Percentiles rank a stretch among this genome's conserved stretches.
Conservation (phyloP, 2,113 vertebrate species). For the Eurystomus gularis region DNA sequence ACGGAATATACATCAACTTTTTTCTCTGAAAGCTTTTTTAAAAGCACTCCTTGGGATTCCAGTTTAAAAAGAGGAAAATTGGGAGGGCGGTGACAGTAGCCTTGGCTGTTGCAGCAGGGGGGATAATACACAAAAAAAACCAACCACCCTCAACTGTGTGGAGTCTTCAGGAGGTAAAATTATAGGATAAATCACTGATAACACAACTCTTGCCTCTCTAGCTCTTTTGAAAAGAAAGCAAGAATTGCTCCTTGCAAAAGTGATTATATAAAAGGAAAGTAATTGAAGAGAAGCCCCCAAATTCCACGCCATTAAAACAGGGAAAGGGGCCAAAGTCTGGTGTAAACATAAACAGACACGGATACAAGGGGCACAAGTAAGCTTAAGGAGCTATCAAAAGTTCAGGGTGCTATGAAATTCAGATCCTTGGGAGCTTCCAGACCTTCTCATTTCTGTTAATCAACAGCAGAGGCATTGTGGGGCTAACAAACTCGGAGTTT, state of each 20-base stretch:
- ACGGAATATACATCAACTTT: rapidly evolving
- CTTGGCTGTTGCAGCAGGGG: neutral
- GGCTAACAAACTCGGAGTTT: neutral
- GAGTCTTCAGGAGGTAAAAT: neutral
- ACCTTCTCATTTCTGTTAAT: neutral
- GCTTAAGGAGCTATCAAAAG: neutral
- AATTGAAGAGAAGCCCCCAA: neutral
- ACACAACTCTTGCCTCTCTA: neutral
- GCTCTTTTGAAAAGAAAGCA: neutral
- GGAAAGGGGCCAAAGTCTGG: neutral
- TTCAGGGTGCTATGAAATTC: neutral
- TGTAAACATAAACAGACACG: neutral
- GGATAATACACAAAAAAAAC: rapidly evolving
- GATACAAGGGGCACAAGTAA: neutral
- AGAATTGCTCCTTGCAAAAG: neutral
- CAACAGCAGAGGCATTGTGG: neutral
- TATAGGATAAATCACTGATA: neutral
- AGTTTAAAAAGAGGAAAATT: neutral
- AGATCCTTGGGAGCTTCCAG: neutral
- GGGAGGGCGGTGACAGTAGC: neutral
- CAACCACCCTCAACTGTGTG: rapidly evolving
- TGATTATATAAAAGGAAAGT: neutral
- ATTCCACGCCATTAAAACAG: neutral
- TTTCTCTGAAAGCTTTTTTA: neutral
- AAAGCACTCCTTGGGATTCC: neutral